Evolutionary conservation across 2,113 vertebrate species (phyloP).

Genomic region (Carassius gibelio): DNA sequence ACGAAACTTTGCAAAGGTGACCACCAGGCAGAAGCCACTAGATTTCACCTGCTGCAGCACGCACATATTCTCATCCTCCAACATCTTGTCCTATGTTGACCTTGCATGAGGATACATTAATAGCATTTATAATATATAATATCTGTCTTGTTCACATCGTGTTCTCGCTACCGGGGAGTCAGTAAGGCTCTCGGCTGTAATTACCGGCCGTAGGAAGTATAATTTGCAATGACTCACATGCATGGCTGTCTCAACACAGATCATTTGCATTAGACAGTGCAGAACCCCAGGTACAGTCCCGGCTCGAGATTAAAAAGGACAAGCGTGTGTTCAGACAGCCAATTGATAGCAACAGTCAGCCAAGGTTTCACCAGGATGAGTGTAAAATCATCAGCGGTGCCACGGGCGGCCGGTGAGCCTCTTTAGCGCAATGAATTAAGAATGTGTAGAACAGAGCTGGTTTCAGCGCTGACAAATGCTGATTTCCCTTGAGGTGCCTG

Average conservation of each 20-base stretch:
- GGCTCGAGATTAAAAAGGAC: constrained; percentile 72
- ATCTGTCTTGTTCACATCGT: constrained; percentile 69
- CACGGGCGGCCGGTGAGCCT: constrained; percentile 61
- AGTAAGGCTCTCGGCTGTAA: constrained; percentile 70
- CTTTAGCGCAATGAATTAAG: constrained; percentile 69
- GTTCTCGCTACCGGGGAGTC: constrained; percentile 65
- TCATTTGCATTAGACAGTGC: constrained; percentile 72
- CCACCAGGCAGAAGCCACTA: constrained; percentile 53
- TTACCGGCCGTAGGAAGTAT: constrained; percentile 72
- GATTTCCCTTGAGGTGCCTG: constrained; percentile 83
- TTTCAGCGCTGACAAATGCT: constrained; percentile 78
- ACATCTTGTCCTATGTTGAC: constrained; percentile 68
- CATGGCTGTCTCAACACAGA: constrained; percentile 72
- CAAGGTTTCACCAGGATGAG: constrained; percentile 75
- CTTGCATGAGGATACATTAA: constrained; percentile 74
- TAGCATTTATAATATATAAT: constrained; percentile 80
- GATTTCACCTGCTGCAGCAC: constrained; percentile 65
- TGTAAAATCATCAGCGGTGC: constrained; percentile 69
- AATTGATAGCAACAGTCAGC: constrained; percentile 75
- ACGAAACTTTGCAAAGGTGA: constrained; percentile 8
- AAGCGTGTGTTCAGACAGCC: constrained; percentile 74
- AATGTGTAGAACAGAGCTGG: constrained; percentile 63
- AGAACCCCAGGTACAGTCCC: constrained; percentile 58
- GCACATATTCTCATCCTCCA: constrained; percentile 70
- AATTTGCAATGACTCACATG: constrained; percentile 70